Base-by-base conservation (phyloP, 2,888 invertebrate species). In the Stegana nigrithorax region DNA sequence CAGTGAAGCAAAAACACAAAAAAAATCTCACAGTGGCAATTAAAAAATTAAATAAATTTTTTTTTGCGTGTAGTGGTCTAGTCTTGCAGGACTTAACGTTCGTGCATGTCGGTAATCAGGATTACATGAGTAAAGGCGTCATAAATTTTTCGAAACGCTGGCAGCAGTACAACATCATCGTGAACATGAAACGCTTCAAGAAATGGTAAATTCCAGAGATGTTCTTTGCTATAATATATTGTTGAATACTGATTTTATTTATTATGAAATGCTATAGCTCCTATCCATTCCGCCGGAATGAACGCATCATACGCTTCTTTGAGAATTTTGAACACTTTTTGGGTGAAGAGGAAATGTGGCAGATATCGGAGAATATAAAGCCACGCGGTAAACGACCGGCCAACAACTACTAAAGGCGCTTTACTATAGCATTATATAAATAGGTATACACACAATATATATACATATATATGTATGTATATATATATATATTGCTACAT, bases 51-150 rank as follows among this genome's bases (percentile, higher is more conserved):
- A 6, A 51, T 17, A 1, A 51, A 6, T 51, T 39, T n/a, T n/a
- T n/a, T n/a, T n/a, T n/a, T n/a, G n/a, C n/a, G n/a, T n/a, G 8
- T 88, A 98, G 98, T 82, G 98, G 98, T 66, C 89, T 99, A 71
- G 97, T 99, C 69, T 89, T 99, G 56, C 98, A 99, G 90, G 99
- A 99, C 88, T 89, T 99, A 85, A 99, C 99, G 14, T 99, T 99
- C 86, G 97, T 99, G 53, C 96, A 99, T 87, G 96, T 97, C 82
- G 99, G 98, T 51, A 99, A 98, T 87, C 94, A 91, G 65, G 96
- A 98, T 85, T 89, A 92, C 68, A 87, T 98, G 72, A 90, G 91
- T 8, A 95, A 97, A 77, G 94, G 94, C 63, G 90, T 90, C 68
- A 93, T 97, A 59, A 97, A 97, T 85, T 99, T 98, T 86, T 95